Conservation (phyloP, 2,113 vertebrate species). For the Heptranchias perlo region DNA sequence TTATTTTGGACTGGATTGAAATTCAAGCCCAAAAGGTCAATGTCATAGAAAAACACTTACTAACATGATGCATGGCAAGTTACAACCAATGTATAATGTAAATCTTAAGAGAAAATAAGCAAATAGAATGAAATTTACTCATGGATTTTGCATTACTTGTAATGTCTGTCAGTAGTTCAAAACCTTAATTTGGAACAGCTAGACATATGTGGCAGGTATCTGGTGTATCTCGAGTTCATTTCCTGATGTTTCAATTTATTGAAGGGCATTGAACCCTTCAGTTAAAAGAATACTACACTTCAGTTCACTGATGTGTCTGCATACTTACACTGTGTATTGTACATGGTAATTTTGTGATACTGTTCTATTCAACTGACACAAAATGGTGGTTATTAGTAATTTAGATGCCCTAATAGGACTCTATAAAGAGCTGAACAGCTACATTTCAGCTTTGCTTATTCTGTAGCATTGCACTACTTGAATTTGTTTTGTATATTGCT, state of each 20-base stretch:
- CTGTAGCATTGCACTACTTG: neutral
- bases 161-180: slow-evolving; percentile 12
- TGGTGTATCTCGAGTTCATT: neutral
- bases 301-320: neutral
- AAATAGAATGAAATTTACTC: neutral
- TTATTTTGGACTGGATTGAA: neutral
- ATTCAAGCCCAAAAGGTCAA: neutral
- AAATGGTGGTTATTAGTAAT: slow-evolving; percentile 27
- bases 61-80: neutral
- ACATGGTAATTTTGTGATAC: neutral
- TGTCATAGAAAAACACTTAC: neutral
- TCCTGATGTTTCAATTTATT: slow-evolving; percentile 17
- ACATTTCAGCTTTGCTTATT: neutral
- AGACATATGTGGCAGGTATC: neutral
- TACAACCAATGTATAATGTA: neutral
- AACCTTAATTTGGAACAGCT: neutral
- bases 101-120: slow-evolving; percentile 6
- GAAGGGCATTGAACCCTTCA: neutral
- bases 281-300: neutral
- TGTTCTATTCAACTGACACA: slow-evolving; percentile 17
- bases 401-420: slow-evolving; percentile 14
- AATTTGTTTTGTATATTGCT: slow-evolving; percentile 19
- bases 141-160: neutral
- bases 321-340: neutral
- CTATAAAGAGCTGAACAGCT: neutral